phyloP scores from a whole-genome alignment of 2,797 vertebrate genomes.

The Triplophysa bombifrons region DNA sequence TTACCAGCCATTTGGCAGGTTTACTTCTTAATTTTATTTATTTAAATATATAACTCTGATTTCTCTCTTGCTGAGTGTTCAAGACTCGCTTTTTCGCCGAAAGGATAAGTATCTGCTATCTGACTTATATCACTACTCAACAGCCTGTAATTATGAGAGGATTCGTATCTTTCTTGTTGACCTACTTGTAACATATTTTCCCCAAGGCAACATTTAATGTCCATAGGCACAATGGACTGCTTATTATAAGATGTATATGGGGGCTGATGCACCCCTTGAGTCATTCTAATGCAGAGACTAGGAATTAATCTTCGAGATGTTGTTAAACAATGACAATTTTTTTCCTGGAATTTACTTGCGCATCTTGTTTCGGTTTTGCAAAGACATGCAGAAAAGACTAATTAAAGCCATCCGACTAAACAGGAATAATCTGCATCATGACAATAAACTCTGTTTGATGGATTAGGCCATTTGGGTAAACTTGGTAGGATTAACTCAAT shows the following conservation, averaged over 20 bases:
- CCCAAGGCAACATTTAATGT: conserved; percentile 4
- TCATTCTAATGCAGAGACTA: conserved; percentile 40
- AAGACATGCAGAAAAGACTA: conserved; percentile 38
- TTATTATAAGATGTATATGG: conserved; percentile 5
- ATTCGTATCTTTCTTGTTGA: conserved; percentile 20
- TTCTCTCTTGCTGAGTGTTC: not conserved
- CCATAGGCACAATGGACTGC: conserved; percentile 1
- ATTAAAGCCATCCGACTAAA: conserved; percentile 51
- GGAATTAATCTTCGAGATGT: conserved; percentile 26
- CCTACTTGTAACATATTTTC: conserved; percentile 21
- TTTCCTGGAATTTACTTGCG: conserved; percentile 28
- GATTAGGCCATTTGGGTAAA: conserved; percentile 40
- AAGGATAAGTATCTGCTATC: not conserved
- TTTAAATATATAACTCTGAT: not conserved
- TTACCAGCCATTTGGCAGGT: no score
- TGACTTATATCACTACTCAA: not conserved
- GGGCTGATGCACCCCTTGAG: conserved; percentile 14
- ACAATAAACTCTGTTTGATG: conserved; percentile 45
- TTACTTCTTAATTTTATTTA: not conserved
- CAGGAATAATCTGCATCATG: conserved; percentile 41
- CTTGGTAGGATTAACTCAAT: conserved; percentile 42
- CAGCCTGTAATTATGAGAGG: conserved; percentile 15
- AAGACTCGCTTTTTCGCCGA: not conserved
- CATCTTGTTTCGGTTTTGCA: not conserved
- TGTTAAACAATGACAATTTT: conserved; percentile 30